Percentiles rank a stretch among this genome's conserved stretches.
Conservation (phyloP, 2,888 invertebrate species). For the Agrenia bidenticulata region DNA sequence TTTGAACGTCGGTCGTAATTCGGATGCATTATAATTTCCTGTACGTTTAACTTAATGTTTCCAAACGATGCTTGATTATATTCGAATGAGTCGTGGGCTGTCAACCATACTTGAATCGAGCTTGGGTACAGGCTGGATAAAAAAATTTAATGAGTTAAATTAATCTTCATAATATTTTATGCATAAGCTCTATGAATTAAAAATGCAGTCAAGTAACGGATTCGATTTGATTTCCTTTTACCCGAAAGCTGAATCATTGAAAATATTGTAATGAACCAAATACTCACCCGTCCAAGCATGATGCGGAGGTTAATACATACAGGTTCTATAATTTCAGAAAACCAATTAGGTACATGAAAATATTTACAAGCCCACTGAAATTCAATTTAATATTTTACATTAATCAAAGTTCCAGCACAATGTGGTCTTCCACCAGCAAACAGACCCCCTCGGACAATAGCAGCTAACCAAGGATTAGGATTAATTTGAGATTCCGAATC, state of each 20-base stretch:
- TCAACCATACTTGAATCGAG: slow-evolving; percentile 43
- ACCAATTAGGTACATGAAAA: neutral
- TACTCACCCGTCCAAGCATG: slow-evolving; percentile 38
- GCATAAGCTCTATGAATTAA: neutral
- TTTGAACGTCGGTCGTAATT: slow-evolving; percentile 40
- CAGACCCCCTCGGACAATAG: slow-evolving; percentile 40
- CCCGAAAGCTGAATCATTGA: too few species aligned
- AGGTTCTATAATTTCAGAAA: slow-evolving; percentile 5
- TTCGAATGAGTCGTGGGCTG: slow-evolving; percentile 30
- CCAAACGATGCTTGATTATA: slow-evolving; percentile 30
- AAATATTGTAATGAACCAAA: neutral
- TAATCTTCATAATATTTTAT: neutral
- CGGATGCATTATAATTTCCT: slow-evolving; percentile 46
- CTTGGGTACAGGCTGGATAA: slow-evolving; percentile 32
- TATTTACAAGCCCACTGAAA: neutral
- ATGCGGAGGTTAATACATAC: slow-evolving; percentile 30
- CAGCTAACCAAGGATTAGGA: slow-evolving; percentile 50
- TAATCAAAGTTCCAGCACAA: slow-evolving; percentile 43
- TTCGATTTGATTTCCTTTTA: too few species aligned
- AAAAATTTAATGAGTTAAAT: too few species aligned
- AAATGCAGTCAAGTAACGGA: too few species aligned
- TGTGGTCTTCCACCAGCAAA: slow-evolving; percentile 47
- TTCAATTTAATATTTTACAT: slow-evolving; percentile 26
- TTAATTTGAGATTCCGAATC: slow-evolving; percentile 42
- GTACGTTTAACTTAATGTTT: slow-evolving; percentile 39